Evolutionary conservation across 1,140 invertebrate genomes (phyloP), one percentile per base, ranked within the genome.

Genomic region (Asbolus verrucosus): DNA sequence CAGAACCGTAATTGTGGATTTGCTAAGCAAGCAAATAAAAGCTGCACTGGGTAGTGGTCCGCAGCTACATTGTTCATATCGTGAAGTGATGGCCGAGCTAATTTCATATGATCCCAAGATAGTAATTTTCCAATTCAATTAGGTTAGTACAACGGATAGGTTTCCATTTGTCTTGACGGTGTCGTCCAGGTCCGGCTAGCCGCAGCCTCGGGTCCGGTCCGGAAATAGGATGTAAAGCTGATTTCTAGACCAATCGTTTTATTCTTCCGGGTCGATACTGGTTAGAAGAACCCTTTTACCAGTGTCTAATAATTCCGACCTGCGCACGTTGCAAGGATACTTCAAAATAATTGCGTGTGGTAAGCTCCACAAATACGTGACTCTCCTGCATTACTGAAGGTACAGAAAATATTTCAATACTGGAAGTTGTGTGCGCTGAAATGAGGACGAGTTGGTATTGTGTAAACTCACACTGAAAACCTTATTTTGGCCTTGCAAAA

Each of bases 321-420:
- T 2, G 1, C 21, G 46, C 46, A 54, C 46, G 46, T 54, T 21
- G 46, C 19, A 54, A 54, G 46, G 46, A 54, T 54, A 54, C 46
- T 54, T 54, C 46, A 54, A 54, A 54, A 54, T 54, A 54, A 54
- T 54, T 54, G 46, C 46, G 46, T 54, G 46, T 54, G 46, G 46
- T 54, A 54, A 54, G 46, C 46, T 54, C 21, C 46, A 14, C 46
- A 54, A 54, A 54, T 54, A 54, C 46, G 46, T 54, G 46, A 54
- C 46, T n/a, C n/a, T n/a, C n/a, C 46, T 54, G 46, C 46, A 19
- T 54, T 54, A 21, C 4, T 54, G 27, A 54, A 19, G 46, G 46
- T 27, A 54, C 46, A 54, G 46, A 54, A 54, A 54, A 54, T 54
- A 54, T 54, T 54, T 24, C 46, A 54, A 50, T 50, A 50, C 6